These are phyloP conservation scores for Atrina japonica DNA, from an alignment of 2,888 invertebrate species.

Conservation along the genomic window DNA sequence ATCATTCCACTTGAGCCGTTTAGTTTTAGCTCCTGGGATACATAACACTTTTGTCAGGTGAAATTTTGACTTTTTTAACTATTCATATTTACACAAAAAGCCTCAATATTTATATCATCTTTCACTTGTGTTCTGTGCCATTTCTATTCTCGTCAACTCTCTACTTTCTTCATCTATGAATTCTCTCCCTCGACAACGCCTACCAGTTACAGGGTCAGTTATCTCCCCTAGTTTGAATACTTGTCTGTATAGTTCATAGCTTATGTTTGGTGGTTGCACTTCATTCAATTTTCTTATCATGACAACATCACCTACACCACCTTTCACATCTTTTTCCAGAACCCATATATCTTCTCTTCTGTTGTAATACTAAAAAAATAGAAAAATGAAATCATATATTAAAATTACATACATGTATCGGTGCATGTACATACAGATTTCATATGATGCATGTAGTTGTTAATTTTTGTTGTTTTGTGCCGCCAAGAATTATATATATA, in stretches of 20 bases:
- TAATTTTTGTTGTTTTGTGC: too few relatives aligned
- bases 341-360: conserved; percentile 60
- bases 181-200: conserved; percentile 65
- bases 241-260: conserved; percentile 60
- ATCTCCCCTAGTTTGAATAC: conserved; percentile 68
- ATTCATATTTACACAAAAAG: too few relatives aligned
- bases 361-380: conserved; percentile 70
- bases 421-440: too few relatives aligned
- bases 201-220: conserved; percentile 74
- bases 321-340: conserved; percentile 44
- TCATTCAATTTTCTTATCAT: conserved; percentile 56
- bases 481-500: too few relatives aligned
- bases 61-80: too few relatives aligned
- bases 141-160: conserved; percentile 31
- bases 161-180: conserved; percentile 63
- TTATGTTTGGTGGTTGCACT: conserved; percentile 49
- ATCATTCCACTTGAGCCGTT: too few relatives aligned
- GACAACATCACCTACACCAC: conserved; percentile 64
- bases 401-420: too few relatives aligned
- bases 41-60: too few relatives aligned
- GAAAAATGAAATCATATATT: neutral
- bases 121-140: too few relatives aligned
- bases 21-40: too few relatives aligned
- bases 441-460: too few relatives aligned
- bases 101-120: too few relatives aligned